A percentile compares a stretch with the other conserved stretches of the same genome.
Conservation (phyloP, 2,797 vertebrate genomes). For the Holocentrus rufus region DNA sequence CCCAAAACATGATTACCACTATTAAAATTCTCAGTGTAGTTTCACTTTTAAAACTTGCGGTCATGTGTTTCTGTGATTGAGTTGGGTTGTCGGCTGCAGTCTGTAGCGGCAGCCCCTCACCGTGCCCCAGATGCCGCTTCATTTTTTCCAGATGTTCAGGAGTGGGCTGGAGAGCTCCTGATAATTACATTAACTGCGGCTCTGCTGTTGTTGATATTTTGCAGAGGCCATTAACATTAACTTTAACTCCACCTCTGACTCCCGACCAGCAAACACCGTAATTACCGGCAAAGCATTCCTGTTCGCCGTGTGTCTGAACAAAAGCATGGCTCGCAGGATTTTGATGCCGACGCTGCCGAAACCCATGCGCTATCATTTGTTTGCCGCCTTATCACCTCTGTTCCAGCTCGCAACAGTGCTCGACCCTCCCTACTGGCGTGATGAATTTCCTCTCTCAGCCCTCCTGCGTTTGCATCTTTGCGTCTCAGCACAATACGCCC, state of each 20-base stretch:
- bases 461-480: constrained; percentile 25
- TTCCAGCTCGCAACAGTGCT: constrained; percentile 19
- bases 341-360: constrained; percentile 24
- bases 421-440: constrained; percentile 6
- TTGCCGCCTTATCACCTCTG: constrained; percentile 41
- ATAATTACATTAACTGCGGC: constrained; percentile 50
- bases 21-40: too few species aligned
- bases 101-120: constrained; percentile 23
- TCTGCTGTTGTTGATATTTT: constrained; percentile 32
- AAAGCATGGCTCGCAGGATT: constrained; percentile 12
- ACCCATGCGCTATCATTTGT: constrained; percentile 24
- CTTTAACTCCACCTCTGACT: constrained; percentile 10
- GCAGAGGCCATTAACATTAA: constrained; percentile 11
- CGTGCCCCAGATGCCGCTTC: constrained; percentile 31
- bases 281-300: constrained; percentile 34
- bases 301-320: background rate
- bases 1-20: too few species aligned
- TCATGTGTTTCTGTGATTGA: constrained; percentile 37
- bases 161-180: constrained; percentile 4
- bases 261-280: constrained; percentile 1
- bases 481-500: constrained; percentile 32
- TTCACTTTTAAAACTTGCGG: too few species aligned
- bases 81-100: constrained; percentile 13
- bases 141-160: constrained; percentile 56
- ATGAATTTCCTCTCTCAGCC: constrained; percentile 49